Conservation (phyloP, 2,888 invertebrate species). For the Himalopsyche kuldschensis region DNA sequence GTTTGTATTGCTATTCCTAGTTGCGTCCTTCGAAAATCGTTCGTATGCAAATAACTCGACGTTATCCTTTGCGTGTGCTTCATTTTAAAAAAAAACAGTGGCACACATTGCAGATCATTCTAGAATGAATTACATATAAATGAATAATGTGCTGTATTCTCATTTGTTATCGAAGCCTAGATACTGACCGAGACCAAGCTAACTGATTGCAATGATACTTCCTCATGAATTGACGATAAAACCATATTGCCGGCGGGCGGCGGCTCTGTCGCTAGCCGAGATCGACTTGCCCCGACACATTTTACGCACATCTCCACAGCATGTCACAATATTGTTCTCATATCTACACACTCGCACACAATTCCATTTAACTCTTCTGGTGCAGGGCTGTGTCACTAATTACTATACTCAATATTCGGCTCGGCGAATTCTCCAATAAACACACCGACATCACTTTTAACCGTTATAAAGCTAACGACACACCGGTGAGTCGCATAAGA, state of each 20-base stretch:
- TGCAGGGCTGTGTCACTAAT: not conserved
- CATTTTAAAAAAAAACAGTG: not conserved
- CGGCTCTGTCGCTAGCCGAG: not conserved
- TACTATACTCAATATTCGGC: too few relatives aligned
- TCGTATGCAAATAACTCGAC: too few relatives aligned
- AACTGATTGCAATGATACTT: not conserved
- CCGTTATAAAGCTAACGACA: too few relatives aligned
- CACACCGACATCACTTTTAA: not conserved
- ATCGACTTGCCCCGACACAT: not conserved
- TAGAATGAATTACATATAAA: not conserved
- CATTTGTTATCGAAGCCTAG: not conserved
- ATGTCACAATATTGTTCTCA: not conserved
- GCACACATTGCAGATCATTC: not conserved
- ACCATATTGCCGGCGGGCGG: not conserved
- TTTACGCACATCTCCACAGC: not conserved
- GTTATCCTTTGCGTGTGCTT: too few relatives aligned
- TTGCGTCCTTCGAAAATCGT: too few relatives aligned
- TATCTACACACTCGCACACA: not conserved
- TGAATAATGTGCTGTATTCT: not conserved
- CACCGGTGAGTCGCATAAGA: too few relatives aligned
- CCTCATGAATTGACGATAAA: not conserved
- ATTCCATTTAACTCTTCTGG: not conserved
- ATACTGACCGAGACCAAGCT: not conserved
- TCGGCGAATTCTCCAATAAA: not conserved
- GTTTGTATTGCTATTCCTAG: too few relatives aligned